Percentiles rank a stretch among this genome's conserved stretches.
Conservation (phyloP, 35 echinoderm and acorn worm species). For the Eucidaris tribuloides region DNA sequence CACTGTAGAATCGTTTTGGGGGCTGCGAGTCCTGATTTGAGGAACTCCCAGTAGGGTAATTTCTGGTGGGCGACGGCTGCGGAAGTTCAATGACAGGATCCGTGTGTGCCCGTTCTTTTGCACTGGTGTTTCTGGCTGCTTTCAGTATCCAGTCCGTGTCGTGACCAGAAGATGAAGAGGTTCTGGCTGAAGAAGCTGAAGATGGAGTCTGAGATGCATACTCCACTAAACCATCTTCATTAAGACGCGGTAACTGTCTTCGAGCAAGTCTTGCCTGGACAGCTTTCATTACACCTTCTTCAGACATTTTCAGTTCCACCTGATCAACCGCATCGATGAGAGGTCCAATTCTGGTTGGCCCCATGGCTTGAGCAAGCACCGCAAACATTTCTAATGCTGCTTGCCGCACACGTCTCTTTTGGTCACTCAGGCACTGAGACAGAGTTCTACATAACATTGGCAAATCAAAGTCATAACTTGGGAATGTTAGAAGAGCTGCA, state of each 20-base stretch:
- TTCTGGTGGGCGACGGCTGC: conserved; percentile 60
- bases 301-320: conserved; percentile 89
- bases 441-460: conserved; percentile 61
- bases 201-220: conserved; percentile 69
- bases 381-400: conserved; percentile 90
- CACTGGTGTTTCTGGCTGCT: conserved; percentile 87
- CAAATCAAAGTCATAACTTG: conserved; percentile 99
- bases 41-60: neutral
- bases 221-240: conserved; percentile 87
- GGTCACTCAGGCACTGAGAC: conserved; percentile 79
- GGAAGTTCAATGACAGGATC: conserved; percentile 71
- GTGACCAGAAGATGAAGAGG: conserved; percentile 43
- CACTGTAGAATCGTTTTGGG: conserved; percentile 79
- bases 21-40: conserved; percentile 54
- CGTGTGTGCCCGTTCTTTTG: conserved; percentile 62
- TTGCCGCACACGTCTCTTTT: conserved; percentile 87
- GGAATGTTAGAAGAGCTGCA: conserved; percentile 90
- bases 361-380: conserved; percentile 96
- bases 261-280: conserved; percentile 93
- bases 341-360: conserved; percentile 81
- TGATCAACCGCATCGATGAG: conserved; percentile 93
- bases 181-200: conserved; percentile 68
- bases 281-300: conserved; percentile 96
- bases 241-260: conserved; percentile 74
- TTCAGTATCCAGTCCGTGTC: conserved; percentile 90